A percentile compares a stretch with the other conserved stretches of the same genome.
Conservation (phyloP, 2,797 vertebrate species). For the Bothrops alternatus region DNA sequence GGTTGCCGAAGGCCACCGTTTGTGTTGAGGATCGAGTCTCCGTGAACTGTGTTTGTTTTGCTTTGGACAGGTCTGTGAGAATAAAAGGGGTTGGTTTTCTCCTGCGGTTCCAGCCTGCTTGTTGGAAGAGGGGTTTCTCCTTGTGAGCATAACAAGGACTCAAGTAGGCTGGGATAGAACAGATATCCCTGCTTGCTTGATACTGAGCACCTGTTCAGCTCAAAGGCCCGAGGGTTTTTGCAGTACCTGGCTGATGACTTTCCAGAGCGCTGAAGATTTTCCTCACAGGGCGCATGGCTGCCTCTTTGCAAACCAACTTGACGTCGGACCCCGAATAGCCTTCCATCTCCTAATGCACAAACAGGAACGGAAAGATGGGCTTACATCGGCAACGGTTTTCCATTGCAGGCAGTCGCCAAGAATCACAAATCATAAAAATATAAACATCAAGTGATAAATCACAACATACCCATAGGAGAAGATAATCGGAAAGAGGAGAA, state of each 20-base stretch:
- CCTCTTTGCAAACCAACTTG: slow-evolving; percentile 90
- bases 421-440: too few relatives aligned
- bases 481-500: background rate
- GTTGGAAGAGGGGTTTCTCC: too few relatives aligned
- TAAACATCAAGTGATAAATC: background rate
- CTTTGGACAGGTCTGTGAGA: too few relatives aligned
- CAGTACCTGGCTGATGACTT: slow-evolving; percentile 80
- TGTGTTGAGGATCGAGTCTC: too few relatives aligned
- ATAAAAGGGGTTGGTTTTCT: too few relatives aligned
- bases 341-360: slow-evolving; percentile 73
- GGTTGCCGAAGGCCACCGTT: too few relatives aligned
- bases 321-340: slow-evolving; percentile 95
- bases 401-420: background rate
- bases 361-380: background rate
- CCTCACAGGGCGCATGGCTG: slow-evolving; percentile 91
- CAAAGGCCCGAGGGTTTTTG: background rate
- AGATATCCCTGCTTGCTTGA: rapidly evolving
- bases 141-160: too few relatives aligned
- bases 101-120: too few relatives aligned
- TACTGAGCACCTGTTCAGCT: background rate
- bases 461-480: background rate
- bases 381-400: background rate
- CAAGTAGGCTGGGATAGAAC: too few relatives aligned
- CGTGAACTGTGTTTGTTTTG: too few relatives aligned
- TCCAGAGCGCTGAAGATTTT: slow-evolving; percentile 90